These are phyloP conservation scores for Tachina fera DNA, from an alignment of 2,888 invertebrate genomes.

Conservation along the genomic window DNA sequence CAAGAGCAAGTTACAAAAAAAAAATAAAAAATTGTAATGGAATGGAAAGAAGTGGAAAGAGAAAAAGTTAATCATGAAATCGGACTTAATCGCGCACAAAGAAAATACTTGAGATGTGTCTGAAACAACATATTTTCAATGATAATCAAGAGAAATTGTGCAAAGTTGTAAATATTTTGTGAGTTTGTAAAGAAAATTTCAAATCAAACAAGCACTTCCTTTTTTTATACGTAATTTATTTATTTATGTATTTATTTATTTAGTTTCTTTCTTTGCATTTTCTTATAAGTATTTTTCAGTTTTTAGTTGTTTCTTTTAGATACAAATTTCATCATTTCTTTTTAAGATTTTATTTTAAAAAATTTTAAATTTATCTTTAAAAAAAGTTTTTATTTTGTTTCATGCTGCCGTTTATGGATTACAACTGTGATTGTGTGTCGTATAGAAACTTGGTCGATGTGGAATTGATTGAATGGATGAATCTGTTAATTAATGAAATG, in stretches of 20 bases:
- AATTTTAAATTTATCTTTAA: neutral
- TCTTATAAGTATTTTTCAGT: constrained; percentile 25
- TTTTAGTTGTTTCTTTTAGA: constrained; percentile 26
- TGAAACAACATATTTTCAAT: constrained; percentile 66
- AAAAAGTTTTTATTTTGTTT: neutral
- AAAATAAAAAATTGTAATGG: neutral
- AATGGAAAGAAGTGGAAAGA: neutral
- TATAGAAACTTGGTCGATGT: constrained; percentile 14
- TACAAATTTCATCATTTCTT: constrained; percentile 30
- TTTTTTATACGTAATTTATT: constrained; percentile 59
- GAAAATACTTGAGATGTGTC: constrained; percentile 66
- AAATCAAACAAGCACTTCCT: constrained; percentile 56
- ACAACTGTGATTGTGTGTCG: constrained; percentile 7
- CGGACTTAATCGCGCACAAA: constrained; percentile 51
- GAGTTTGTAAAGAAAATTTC: constrained; percentile 44
- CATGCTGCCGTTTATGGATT: neutral
- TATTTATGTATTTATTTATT: constrained; percentile 49
- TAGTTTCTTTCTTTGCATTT: constrained; percentile 11
- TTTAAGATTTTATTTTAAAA: constrained; percentile 6
- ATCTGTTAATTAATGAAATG: constrained; percentile 6
- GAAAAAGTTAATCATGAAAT: constrained; percentile 19
- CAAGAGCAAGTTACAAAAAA: neutral
- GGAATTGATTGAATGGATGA: constrained; percentile 14
- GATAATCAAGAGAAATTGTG: constrained; percentile 68
- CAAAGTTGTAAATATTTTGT: constrained; percentile 70